Evolutionary conservation across 2,113 vertebrate genomes (phyloP).

Genomic region (Nerophis lumbriciformis): DNA sequence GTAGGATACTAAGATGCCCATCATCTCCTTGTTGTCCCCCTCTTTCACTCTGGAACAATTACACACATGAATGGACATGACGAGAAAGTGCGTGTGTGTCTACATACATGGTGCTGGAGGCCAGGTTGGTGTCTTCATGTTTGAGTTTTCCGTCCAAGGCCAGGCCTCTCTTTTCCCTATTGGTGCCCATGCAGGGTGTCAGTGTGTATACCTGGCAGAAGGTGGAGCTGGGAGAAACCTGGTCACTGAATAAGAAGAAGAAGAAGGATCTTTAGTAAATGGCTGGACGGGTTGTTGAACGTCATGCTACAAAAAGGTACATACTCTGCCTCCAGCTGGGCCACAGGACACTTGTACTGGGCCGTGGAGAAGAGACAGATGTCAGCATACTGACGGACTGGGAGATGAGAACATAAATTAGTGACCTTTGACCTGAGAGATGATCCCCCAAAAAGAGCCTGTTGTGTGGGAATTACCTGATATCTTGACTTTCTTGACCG

Average conservation of each 20-base stretch:
- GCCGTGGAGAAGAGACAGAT: slow-evolving; percentile 86
- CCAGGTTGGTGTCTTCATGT: slow-evolving; percentile 85
- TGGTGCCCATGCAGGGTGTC: slow-evolving; percentile 74
- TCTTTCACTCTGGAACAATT: slow-evolving; percentile 73
- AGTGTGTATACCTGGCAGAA: slow-evolving; percentile 83
- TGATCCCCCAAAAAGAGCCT: neutral
- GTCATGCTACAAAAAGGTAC: slow-evolving; percentile 4
- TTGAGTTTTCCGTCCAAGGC: slow-evolving; percentile 83
- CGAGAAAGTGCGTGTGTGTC: neutral
- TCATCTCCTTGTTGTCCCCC: slow-evolving; percentile 74
- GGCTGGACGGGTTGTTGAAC: neutral
- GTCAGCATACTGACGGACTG: slow-evolving; percentile 84
- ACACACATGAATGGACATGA: neutral
- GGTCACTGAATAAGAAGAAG: slow-evolving; percentile 65
- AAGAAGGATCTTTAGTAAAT: neutral
- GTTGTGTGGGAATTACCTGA: slow-evolving; percentile 64
- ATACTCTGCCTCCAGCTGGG: slow-evolving; percentile 80
- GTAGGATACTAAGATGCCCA: slow-evolving; percentile 81
- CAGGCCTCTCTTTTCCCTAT: slow-evolving; percentile 81
- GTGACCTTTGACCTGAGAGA: neutral
- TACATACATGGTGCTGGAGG: slow-evolving; percentile 81
- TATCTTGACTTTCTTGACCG: slow-evolving; percentile 79
- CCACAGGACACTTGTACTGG: slow-evolving; percentile 84
- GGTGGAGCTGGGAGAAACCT: slow-evolving; percentile 79
- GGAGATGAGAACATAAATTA: neutral